These are phyloP conservation scores for Chionis minor DNA, from an alignment of 2,113 vertebrate species.

Conservation along the genomic window DNA sequence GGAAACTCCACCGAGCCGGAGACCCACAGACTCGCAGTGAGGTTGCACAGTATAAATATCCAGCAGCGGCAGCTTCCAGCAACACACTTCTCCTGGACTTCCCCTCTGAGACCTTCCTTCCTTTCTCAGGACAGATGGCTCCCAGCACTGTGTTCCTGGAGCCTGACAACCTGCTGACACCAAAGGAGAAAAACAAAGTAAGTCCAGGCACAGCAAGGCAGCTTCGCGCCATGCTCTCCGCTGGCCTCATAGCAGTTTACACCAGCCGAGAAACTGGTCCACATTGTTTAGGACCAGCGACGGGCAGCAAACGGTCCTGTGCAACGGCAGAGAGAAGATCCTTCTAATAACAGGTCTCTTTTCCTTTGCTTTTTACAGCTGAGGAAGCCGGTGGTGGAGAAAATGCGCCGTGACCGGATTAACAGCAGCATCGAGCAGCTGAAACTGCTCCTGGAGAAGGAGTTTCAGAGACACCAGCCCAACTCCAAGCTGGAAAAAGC, in stretches of 20 bases:
- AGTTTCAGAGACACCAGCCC: constrained; percentile 69
- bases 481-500: constrained; percentile 76
- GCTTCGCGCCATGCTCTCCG: neutral
- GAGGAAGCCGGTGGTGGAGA: constrained; percentile 83
- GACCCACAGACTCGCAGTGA: constrained; percentile 43
- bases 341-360: neutral
- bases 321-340: neutral
- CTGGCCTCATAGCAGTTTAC: neutral
- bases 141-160: constrained; percentile 58
- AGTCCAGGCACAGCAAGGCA: neutral
- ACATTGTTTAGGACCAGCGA: neutral
- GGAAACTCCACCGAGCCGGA: constrained; percentile 63
- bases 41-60: constrained; percentile 56
- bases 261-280: neutral
- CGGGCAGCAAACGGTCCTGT: neutral
- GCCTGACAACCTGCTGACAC: constrained; percentile 26
- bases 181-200: constrained; percentile 77
- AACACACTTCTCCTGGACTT: neutral
- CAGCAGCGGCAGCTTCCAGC: neutral
- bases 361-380: constrained; percentile 67
- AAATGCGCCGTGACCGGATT: constrained; percentile 84
- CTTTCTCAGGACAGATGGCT: constrained; percentile 51
- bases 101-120: neutral
- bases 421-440: constrained; percentile 88
- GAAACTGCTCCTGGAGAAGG: constrained; percentile 71